These are phyloP conservation scores for Spodoptera exigua DNA, from an alignment of 2,888 invertebrate genomes.

Conservation along the genomic window DNA sequence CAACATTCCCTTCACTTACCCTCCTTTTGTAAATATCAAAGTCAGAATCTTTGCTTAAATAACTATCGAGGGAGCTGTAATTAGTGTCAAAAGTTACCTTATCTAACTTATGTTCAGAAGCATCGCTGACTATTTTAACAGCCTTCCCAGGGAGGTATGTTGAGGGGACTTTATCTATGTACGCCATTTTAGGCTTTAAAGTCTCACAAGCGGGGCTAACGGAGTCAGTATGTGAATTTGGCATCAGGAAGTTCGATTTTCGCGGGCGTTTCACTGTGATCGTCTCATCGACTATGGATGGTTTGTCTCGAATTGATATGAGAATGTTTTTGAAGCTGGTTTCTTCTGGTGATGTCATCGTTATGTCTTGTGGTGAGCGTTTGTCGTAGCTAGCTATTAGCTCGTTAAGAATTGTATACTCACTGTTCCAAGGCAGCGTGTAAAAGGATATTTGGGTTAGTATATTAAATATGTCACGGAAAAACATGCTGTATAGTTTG, in stretches of 20 bases:
- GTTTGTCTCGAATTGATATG: constrained; percentile 81
- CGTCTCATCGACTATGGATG: constrained; percentile 78
- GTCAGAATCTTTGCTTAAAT: constrained; percentile 81
- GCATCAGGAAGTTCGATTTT: constrained; percentile 79
- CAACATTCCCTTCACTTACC: constrained; percentile 82
- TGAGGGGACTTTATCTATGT: constrained; percentile 77
- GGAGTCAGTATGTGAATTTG: constrained; percentile 74
- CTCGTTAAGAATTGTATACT: constrained; percentile 81
- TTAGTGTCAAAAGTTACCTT: constrained; percentile 82
- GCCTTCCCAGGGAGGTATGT: constrained; percentile 92
- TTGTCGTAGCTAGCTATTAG: constrained; percentile 75
- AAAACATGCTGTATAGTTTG: too few relatives aligned
- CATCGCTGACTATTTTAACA: constrained; percentile 91
- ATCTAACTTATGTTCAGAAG: constrained; percentile 78
- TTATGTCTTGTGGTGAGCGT: constrained; percentile 84
- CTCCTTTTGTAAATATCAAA: constrained; percentile 76
- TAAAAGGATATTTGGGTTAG: constrained; percentile 56
- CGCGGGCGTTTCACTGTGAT: constrained; percentile 77
- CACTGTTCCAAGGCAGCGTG: constrained; percentile 76
- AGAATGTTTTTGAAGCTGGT: constrained; percentile 83
- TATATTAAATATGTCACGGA: constrained; percentile 29
- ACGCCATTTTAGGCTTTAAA: constrained; percentile 82
- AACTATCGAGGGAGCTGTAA: constrained; percentile 88
- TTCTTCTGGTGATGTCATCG: constrained; percentile 85
- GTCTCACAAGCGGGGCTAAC: constrained; percentile 73